phyloP scores from a whole-genome alignment of 2,888 invertebrate genomes.

The Drosophila flavopinicola region DNA sequence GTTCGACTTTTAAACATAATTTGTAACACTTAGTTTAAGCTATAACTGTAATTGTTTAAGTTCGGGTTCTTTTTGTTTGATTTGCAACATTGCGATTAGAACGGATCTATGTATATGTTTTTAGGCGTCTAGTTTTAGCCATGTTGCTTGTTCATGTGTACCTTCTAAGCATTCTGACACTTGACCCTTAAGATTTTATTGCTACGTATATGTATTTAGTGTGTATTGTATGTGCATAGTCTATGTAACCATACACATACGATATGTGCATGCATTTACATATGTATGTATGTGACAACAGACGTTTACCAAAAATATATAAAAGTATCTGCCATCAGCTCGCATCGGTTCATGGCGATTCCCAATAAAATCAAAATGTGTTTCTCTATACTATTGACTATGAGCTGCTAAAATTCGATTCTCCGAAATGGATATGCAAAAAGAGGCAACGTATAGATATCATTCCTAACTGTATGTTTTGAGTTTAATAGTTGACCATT shows the following conservation, averaged over 20 bases:
- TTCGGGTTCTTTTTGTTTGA: constrained; percentile 17
- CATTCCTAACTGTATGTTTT: no score
- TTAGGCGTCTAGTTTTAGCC: constrained; percentile 31
- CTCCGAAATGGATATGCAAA: no score
- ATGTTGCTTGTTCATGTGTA: constrained; percentile 51
- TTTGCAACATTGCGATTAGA: no score
- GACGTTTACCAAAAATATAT: constrained; percentile 54
- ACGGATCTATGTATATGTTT: constrained; percentile 6
- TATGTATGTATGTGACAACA: constrained; percentile 24
- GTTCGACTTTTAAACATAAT: constrained; percentile 7
- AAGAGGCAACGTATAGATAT: no score
- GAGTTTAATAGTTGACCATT: no score
- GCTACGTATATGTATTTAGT: constrained; percentile 15
- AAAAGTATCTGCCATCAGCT: constrained; percentile 31
- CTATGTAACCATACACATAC: no score
- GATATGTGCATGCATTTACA: neutral
- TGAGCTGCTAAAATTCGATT: no score
- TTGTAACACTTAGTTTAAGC: constrained; percentile 12
- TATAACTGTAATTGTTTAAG: constrained; percentile 15
- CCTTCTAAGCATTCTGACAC: constrained; percentile 32
- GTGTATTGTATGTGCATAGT: constrained; percentile 1
- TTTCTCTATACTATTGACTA: neutral
- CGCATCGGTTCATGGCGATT: constrained; percentile 20
- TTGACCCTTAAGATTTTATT: constrained; percentile 21
- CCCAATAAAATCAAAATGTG: constrained; percentile 6